A percentile compares a stretch with the other conserved stretches of the same genome.
Evolutionary conservation across 2,888 invertebrate genomes (phyloP).

Genomic region (Thecocarcelia acutangulata): DNA sequence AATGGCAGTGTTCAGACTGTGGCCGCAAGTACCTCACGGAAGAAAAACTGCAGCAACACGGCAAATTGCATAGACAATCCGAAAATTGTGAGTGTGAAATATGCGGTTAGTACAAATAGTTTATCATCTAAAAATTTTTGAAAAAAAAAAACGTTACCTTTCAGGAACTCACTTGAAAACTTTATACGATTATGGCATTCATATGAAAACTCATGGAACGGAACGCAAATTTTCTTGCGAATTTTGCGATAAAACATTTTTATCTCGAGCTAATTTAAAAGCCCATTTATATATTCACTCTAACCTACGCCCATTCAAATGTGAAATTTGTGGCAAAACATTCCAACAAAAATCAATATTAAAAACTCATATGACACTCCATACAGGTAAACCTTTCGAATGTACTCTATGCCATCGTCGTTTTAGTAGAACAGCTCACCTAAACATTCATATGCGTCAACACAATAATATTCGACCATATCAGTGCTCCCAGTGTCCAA

Average conservation of each 20-base stretch:
- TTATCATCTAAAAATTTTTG: neutral
- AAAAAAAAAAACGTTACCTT: neutral
- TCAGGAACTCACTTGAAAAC: slow-evolving; percentile 66
- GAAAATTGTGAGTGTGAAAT: slow-evolving; percentile 52
- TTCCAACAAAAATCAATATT: slow-evolving; percentile 72
- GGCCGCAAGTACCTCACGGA: slow-evolving; percentile 66
- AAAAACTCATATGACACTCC: slow-evolving; percentile 71
- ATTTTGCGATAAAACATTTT: slow-evolving; percentile 69
- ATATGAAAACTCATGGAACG: slow-evolving; percentile 69
- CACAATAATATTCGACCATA: slow-evolving; percentile 73
- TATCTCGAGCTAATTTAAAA: slow-evolving; percentile 67
- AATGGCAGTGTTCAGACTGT: slow-evolving; percentile 66
- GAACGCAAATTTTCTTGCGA: slow-evolving; percentile 70
- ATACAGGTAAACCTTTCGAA: slow-evolving; percentile 72
- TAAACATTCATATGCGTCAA: slow-evolving; percentile 71
- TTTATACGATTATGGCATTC: slow-evolving; percentile 66
- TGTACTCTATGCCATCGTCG: slow-evolving; percentile 72
- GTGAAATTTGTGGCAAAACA: slow-evolving; percentile 71
- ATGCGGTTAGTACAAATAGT: slow-evolving; percentile 42
- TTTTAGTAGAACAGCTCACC: slow-evolving; percentile 72
- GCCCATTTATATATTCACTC: slow-evolving; percentile 71
- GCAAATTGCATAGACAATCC: slow-evolving; percentile 57
- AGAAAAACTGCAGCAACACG: slow-evolving; percentile 68
- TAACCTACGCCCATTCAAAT: slow-evolving; percentile 72
- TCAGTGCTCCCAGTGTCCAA: slow-evolving; percentile 70